Evolutionary conservation across 2,797 vertebrate genomes (phyloP).

Genomic region (Tadarida brasiliensis): DNA sequence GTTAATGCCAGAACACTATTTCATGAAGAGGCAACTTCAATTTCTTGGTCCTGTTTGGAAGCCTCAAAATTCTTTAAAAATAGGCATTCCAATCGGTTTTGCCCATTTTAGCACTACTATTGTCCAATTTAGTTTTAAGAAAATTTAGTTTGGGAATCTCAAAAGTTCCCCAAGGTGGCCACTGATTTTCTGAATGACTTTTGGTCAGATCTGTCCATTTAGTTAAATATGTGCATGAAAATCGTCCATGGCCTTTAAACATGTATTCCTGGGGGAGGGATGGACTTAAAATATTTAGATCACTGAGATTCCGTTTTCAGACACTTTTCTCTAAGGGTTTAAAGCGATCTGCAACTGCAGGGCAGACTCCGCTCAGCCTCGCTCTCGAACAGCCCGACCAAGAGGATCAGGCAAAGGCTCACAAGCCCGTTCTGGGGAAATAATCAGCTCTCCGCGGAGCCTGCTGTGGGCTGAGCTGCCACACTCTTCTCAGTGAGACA

Average conservation of each 20-base stretch:
- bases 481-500: background rate
- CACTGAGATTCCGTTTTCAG: background rate
- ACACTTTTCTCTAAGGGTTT: background rate
- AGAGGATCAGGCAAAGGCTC: background rate
- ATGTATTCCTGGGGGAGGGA: background rate
- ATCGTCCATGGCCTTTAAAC: background rate
- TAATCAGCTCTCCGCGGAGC: background rate
- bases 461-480: background rate
- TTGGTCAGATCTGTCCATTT: background rate
- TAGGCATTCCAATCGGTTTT: background rate
- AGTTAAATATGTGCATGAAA: background rate
- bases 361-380: background rate
- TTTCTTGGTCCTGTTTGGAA: background rate
- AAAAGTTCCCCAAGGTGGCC: background rate
- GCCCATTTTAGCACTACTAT: background rate
- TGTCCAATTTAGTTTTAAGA: background rate
- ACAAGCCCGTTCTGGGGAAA: background rate
- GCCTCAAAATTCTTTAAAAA: background rate
- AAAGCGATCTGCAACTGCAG: background rate
- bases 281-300: background rate
- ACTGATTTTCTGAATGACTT: background rate
- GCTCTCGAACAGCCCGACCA: background rate
- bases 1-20: background rate
- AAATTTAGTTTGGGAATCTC: background rate
- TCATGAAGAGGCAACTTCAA: background rate